Base-by-base conservation (phyloP, 2,888 invertebrate genomes). In the Latheticus oryzae region DNA sequence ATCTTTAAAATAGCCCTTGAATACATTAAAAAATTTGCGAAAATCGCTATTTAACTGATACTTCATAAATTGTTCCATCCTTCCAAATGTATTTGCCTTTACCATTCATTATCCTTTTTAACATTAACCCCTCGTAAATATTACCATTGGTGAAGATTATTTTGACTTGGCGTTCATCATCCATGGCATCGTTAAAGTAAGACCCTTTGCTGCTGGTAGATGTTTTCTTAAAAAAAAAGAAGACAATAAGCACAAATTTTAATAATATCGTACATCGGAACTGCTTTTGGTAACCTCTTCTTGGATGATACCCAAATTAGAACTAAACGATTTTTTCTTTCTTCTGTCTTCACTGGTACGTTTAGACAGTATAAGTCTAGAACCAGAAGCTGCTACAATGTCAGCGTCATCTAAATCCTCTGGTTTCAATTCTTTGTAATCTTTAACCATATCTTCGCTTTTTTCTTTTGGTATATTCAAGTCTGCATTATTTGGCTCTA, bases 141-240 rank as follows among this genome's bases (percentile, higher is more conserved):
- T 86, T 85, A 5, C 83, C 84, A 70, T 84, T 86, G 59, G 75
- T 78, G 63, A 86, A 86, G 53, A 60, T 74, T 42, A 86, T 81
- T 42, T 79, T 67, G 5, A 79, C 84, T 23, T 48, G 30, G 40
- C 37, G 50, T 12, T 37, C 35, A 5, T 38, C 21, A 5, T 56
- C 53, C 26, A 15, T 26, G 13, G 17, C 11, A n/a, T 37, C 19
- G 26, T 50, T 9, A 8, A 35, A 2, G 7, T 12, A 32, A 3
- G 52, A 30, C 2, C 11, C n/a, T n/a, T n/a, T n/a, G 1, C 23
- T 11, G 4, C 8, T 11, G 7, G 48, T 37, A 9, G 52, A 42
- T 3, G 42, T 32, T 28, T 21, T 52, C 52, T 40, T 47, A 8
- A 26, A 12, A 1, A 5, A 42, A 13, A 19, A 5, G n/a, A 23